Evolutionary conservation across 1,140 invertebrate species (phyloP).

Genomic region (Lethocerus indicus): DNA sequence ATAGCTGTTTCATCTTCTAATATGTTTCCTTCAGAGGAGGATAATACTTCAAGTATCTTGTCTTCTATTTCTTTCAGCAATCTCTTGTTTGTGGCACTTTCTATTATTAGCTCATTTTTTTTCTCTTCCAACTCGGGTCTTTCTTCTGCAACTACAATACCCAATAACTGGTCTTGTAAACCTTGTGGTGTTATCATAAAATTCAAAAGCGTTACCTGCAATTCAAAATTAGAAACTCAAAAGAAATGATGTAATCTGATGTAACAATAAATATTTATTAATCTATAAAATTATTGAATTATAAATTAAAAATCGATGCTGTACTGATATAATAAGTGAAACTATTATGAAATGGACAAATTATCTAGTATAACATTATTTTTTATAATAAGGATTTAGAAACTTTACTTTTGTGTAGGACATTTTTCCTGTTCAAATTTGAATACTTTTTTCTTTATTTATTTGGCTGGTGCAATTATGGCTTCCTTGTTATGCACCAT

Average conservation of each 20-base stretch:
- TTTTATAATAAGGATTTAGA: no score
- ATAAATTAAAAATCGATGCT: no score
- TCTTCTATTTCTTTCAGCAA: constrained; percentile 88
- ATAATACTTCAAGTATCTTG: constrained; percentile 78
- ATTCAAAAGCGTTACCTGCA: constrained; percentile 71
- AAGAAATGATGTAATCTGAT: background rate
- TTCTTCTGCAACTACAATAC: constrained; percentile 22
- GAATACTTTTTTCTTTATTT: no score
- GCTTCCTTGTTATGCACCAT: no score
- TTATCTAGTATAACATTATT: no score
- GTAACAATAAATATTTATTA: no score
- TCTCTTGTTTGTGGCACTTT: constrained; percentile 77
- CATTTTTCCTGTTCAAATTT: no score
- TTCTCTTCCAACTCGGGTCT: constrained; percentile 75
- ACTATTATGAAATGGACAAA: no score
- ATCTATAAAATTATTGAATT: no score
- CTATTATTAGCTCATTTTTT: constrained; percentile 80
- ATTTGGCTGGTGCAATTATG: no score
- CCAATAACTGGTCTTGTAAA: constrained; percentile 79
- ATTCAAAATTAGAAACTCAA: background rate
- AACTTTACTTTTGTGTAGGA: no score
- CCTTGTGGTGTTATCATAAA: constrained; percentile 80
- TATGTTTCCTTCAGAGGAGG: constrained; percentile 83
- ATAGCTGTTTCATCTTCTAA: constrained; percentile 93
- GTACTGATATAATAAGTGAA: no score